Evolutionary conservation across 2,797 vertebrate genomes (phyloP), one percentile per base, ranked within the genome.

Genomic region (Linurgus olivaceus): DNA sequence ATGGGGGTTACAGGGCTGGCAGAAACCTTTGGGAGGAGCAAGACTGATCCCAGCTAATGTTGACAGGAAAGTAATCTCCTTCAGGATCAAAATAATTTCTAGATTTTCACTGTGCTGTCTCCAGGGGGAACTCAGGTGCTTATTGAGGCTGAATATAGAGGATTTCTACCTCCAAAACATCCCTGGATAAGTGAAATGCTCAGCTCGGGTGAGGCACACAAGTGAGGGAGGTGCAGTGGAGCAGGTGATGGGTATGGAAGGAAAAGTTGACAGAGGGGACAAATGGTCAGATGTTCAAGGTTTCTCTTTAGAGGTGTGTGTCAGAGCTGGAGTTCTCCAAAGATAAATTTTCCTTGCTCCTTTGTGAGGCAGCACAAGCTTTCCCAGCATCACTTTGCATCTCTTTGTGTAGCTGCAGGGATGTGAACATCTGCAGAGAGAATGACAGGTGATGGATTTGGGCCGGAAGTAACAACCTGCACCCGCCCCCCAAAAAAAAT

Each of bases 71-170:
- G 70, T 14, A 33, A 38, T 28, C 17, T 48, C 51, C 12, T 52
- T 45, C 42, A 23, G 77, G 71, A 78, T 47, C 35, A 38, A 74
- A 80, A n/a, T 21, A 29, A 54, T 42, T 37, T 44, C 58, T 38
- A 4, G 23, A 9, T 78, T 86, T 76, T 42, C 0, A 0, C 31
- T 0, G 0, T 12, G 17, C 14, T 48, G 48, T 86, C 38, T 76
- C 62, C 3, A 3, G 25, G 7, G 26, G 2, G 11, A 25, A 45
- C 7, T 68, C 19, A 8, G 17, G 11, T 84, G 28, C 29, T 82
- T 63, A 18, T 19, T 15, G 52, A 37, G 40, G 37, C 55, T 86
- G 72, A 57, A 37, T 33, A 16, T 5, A 45, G 59, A 68, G 38
- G 25, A 26, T 61, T 72, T 65, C 33, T 57, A 9, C 57, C 14